Evolutionary conservation across 1,140 invertebrate species (phyloP).

Genomic region (Wiebesia pumilae): DNA sequence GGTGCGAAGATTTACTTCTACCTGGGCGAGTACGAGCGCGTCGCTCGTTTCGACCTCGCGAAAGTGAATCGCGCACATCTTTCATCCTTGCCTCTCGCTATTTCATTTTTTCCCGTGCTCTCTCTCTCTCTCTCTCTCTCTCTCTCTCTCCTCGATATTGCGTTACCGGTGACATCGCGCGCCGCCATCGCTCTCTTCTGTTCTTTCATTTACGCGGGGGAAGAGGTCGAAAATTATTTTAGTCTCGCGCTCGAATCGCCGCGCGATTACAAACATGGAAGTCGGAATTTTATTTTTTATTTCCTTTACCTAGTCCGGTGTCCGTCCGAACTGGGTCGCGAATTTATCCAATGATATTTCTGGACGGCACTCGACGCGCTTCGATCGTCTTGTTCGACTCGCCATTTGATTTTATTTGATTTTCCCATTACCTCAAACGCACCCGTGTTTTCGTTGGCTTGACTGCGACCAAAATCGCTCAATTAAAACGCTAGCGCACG

Average conservation of each 20-base stretch:
- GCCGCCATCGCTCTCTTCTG: not conserved
- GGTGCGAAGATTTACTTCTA: slow-evolving; percentile 14
- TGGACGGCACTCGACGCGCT: not conserved
- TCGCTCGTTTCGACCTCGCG: slow-evolving; percentile 24
- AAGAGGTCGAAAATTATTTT: slow-evolving; percentile 7
- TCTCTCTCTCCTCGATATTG: not conserved
- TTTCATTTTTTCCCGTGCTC: slow-evolving; percentile 21
- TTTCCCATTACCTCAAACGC: not conserved
- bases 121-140: slow-evolving; percentile 2
- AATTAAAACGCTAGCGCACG: not conserved
- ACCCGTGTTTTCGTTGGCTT: not conserved
- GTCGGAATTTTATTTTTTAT: slow-evolving; percentile 28
- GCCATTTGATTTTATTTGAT: not conserved
- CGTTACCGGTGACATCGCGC: not conserved
- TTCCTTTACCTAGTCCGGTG: not conserved
- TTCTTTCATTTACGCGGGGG: not conserved
- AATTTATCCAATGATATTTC: slow-evolving; percentile 18
- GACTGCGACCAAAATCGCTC: not conserved
- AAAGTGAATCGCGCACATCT: slow-evolving; percentile 53
- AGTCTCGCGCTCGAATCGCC: not conserved
- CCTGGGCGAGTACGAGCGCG: slow-evolving; percentile 35
- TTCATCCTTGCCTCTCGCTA: slow-evolving; percentile 44
- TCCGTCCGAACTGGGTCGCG: not conserved
- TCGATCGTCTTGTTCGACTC: not conserved
- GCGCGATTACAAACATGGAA: slow-evolving; percentile 7